Evolutionary conservation across 2,113 vertebrate genomes (phyloP), one percentile per base, ranked within the genome.

Genomic region (Noctilio leporinus): DNA sequence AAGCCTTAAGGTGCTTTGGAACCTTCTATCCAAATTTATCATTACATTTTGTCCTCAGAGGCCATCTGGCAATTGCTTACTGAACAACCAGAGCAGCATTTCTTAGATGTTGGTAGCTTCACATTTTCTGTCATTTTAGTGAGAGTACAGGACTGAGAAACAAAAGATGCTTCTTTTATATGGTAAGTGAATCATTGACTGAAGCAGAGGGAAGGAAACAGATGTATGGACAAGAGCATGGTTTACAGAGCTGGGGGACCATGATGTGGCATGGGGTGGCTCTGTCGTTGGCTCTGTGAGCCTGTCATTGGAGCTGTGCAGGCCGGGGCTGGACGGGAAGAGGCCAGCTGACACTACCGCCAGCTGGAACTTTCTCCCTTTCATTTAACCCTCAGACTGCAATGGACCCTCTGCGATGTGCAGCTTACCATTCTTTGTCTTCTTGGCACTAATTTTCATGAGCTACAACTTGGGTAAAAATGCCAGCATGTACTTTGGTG

Each of bases 321-420:
- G 38, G 40, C 65, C 51, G 49, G 59, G 49, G 59, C 40, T 49
- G 47, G 11, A n/a, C 30, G 28, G 49, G 45, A 83, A 33, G 30
- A 86, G 47, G 35, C n/a, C 62, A 80, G 59, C 22, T 24, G 64
- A 76, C 55, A 51, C 20, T 9, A 30, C 35, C 51, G 38, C n/a
- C 1, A 30, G 4, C 45, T 91, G 47, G 43, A 67, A 4, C 28
- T 59, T 64, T 30, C 64, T 59, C 30, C 33, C 64, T 89, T 89
- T 73, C 47, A 1, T 0, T 49, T 45, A 70, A 14, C 15, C 28
- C 59, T 67, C 0, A 0, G 43, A 15, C 3, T 35, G 43, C 19
- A 4, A 0, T 7, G 10, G 0, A 35, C 6, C 16, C 6, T 76
- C 51, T 51, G 30, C 2, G 0, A 8, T 0, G 0, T 10, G 33